Evolutionary conservation across 2,113 vertebrate species (phyloP), one percentile per base, ranked within the genome.

Genomic region (Suricata suricatta): DNA sequence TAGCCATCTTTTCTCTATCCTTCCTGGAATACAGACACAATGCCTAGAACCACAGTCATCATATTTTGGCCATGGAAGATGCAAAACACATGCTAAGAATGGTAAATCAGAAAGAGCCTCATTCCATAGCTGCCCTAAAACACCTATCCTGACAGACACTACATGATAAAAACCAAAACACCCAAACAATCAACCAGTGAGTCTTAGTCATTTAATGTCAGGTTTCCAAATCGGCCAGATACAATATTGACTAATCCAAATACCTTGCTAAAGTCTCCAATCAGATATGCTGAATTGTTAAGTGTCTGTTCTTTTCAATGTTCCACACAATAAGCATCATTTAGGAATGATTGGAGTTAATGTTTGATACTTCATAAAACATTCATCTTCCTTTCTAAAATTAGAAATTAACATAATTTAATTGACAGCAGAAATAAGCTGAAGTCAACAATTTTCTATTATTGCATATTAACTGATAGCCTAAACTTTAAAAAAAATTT

Each of bases 371-470:
- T 96, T 98, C 97, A 95, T 92, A 98, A 98, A 98, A 94, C 44
- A 98, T 98, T 98, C 88, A 98, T 98, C 98, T 98, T 98, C 68
- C 98, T 98, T 98, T 98, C 98, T 96, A 74, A 96, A 98, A 98
- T 98, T 98, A 98, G 97, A 98, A 98, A 94, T 97, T 96, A 94
- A 97, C 88, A 97, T 98, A 98, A 98, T 98, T 98, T 98, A 98
- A 96, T 94, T 98, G 96, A 97, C 33, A 97, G 3, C 8, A 98
- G 95, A 94, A 98, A n/a, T 0, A 98, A 98, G 80, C 64, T 98
- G 95, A 98, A 97, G 64, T 97, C 97, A 98, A 96, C 97, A 95
- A 97, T 96, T 98, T 98, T 96, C 90, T 98, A 97, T 98, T 95
- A 98, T 90, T 92, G 87, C 89, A 27, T 94, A 96, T 97, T 98